These are phyloP conservation scores for Anguilla anguilla DNA, from an alignment of 2,797 vertebrate genomes.

Conservation along the genomic window DNA sequence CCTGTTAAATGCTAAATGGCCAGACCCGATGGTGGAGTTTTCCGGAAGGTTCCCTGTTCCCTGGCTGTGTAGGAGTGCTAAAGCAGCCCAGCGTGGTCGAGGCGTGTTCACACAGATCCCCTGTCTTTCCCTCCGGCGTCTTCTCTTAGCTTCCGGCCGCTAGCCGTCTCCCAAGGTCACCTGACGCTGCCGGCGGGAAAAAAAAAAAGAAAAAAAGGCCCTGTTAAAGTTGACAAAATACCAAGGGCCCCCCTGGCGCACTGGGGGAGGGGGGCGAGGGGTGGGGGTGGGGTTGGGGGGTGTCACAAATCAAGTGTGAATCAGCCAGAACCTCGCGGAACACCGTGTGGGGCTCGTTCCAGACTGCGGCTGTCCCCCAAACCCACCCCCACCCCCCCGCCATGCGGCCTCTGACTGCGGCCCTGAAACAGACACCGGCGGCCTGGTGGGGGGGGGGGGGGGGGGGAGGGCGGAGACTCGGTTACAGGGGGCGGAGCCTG, in stretches of 20 bases:
- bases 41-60: background rate
- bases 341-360: background rate
- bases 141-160: slow-evolving; percentile 19
- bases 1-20: background rate
- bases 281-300: background rate
- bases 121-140: background rate
- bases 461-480: background rate
- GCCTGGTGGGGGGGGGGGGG: background rate
- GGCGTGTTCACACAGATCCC: background rate
- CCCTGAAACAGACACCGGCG: background rate
- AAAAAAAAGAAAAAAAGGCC: background rate
- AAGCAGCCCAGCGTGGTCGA: background rate
- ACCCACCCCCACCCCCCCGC: too few relatives aligned
- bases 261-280: background rate
- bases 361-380: background rate
- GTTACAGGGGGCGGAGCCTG: too few relatives aligned
- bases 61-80: background rate
- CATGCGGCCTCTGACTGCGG: background rate
- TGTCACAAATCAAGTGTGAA: slow-evolving; percentile 24
- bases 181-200: background rate
- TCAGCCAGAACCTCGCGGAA: background rate
- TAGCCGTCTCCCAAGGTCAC: slow-evolving; percentile 23
- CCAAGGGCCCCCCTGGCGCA: background rate
- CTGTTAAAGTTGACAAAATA: slow-evolving; percentile 23
- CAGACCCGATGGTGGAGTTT: slow-evolving; percentile 1